Base-by-base conservation (phyloP, 2,888 invertebrate genomes). In the Drosophila meridionalis region DNA sequence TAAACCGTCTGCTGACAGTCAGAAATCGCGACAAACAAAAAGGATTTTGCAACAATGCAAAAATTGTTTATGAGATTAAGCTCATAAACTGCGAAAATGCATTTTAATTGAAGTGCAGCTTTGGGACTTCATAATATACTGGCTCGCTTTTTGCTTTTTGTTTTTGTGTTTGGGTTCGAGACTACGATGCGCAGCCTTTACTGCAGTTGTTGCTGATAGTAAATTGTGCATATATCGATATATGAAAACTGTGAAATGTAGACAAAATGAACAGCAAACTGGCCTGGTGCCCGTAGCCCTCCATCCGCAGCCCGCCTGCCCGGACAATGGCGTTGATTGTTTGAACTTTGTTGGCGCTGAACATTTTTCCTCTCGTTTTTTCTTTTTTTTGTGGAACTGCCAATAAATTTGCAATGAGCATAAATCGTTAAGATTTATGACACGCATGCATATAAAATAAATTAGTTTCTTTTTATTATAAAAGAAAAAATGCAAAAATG, bases 61-160 rank as follows among this genome's bases (percentile, higher is more conserved):
- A 83, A 90, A 90, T 90, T 88, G 84, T 91, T 90, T 90, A 90
- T 89, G 90, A 85, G 84, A 84, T 87, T 87, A 89, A 89, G 83
- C 84, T 83, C 91, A 83, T 92, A 92, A 91, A 91, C 79, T 87
- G 89, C 64, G 84, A 92, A 90, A 92, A 92, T 91, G 92, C 90
- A 92, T 92, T 92, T 92, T 92, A 92, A 92, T 92, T 92, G 92
- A 92, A 92, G 92, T 90, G 89, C 86, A 90, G 92, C 91, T 89
- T 82, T 83, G 92, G 92, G 92, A 92, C 85, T 90, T 86, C 75
- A 90, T 91, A 82, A 80, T 80, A 78, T 57, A 73, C 60, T 66
- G 53, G 55, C 48, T 61, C n/a, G 2, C 6, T 67, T 78, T 78
- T 68, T 68, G 63, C 30, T 64, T 40, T 52, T 47, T 50, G 43